Conservation (phyloP, 2,797 vertebrate species). For the Geotrypetes seraphini region DNA sequence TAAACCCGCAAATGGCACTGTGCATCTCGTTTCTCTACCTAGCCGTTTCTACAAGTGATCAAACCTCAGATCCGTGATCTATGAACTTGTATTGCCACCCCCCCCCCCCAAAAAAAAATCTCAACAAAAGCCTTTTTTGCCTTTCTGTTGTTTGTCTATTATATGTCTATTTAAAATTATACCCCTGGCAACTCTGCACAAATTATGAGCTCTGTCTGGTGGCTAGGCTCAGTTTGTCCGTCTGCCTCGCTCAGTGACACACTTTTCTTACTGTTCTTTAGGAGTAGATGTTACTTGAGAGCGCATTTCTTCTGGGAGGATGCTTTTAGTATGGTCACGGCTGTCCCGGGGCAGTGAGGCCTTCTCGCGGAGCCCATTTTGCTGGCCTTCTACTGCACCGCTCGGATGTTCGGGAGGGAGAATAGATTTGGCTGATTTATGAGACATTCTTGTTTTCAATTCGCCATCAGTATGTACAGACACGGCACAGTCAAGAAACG, state of each 20-base stretch:
- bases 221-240: conserved; percentile 4
- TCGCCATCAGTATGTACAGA: conserved; percentile 55
- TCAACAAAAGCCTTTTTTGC: not conserved
- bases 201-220: not conserved
- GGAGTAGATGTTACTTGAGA: conserved; percentile 6
- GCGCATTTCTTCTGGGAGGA: conserved; percentile 1
- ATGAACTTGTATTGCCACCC: too few species aligned
- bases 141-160: too few species aligned
- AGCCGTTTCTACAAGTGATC: too few species aligned
- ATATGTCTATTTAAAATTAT: too few species aligned
- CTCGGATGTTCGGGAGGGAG: conserved; percentile 44
- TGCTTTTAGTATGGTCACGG: conserved; percentile 24
- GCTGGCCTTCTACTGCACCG: conserved; percentile 44
- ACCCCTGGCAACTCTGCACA: not conserved
- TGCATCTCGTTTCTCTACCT: too few species aligned
- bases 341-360: conserved; percentile 39
- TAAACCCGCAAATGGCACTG: too few species aligned
- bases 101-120: too few species aligned
- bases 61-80: too few species aligned
- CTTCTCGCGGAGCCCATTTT: conserved; percentile 43
- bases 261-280: conserved; percentile 9
- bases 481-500: conserved; percentile 42
- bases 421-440: conserved; percentile 55
- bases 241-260: not conserved
- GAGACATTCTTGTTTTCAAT: conserved; percentile 46